Base-by-base conservation (phyloP, 1,140 invertebrate species). In the Drosophila baimaii region DNA sequence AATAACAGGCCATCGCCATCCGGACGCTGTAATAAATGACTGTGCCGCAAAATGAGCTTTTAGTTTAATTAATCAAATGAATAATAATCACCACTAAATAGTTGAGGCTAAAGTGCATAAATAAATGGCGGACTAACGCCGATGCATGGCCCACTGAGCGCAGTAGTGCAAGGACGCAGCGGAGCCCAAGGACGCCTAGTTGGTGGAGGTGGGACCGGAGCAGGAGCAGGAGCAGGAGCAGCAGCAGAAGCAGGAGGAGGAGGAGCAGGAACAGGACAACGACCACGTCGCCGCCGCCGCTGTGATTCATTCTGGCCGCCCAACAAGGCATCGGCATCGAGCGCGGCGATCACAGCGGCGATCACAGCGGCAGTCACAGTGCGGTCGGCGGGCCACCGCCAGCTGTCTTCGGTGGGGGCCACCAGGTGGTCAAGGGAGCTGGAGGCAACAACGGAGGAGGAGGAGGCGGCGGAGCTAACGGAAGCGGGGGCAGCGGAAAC, bases 271-370 rank as follows among this genome's bases (percentile, higher is more conserved):
- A 33, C 8, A 43, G 41, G 21, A 47, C 62, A 13, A 43, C 39
- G 25, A 33, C 46, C 47, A 62, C 41, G 58, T 56, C 61, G 74
- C 35, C 51, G 85, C 86, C 65, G 85, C 62, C 77, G 71, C 78
- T 77, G 81, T 89, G 70, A 72, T 79, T 92, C 91, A 92, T 92
- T 91, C 91, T 92, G 91, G 91, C 91, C 81, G 90, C 90, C 88
- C 90, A 91, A 91, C 91, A 92, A 90, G 46, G 64, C 77, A 88
- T 76, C 77, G 72, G 47, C 65, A 69, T 63, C 73, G 73, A 70
- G 71, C 63, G 57, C 70, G 72, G 57, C 70, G 72, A 69, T 76
- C 75, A 55, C 78, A 71, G 65, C 79, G 73, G 64, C 74, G 37
- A 64, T 69, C 58, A 68, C 33, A 73, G 54, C 75, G 85, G 33